These are phyloP conservation scores for Antheraea pernyi DNA, from an alignment of 1,140 invertebrate species.

Conservation along the genomic window DNA sequence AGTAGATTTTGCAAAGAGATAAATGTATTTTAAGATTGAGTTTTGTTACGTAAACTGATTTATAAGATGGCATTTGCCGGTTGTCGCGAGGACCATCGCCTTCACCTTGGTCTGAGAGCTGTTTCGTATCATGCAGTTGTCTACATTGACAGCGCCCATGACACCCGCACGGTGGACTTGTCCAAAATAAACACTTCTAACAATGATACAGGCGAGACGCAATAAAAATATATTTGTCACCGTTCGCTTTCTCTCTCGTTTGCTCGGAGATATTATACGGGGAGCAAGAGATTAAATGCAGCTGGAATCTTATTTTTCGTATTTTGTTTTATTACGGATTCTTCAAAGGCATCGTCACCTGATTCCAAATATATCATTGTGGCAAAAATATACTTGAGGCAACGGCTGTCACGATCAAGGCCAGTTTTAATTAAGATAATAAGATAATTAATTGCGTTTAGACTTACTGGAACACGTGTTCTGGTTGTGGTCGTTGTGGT, in stretches of 20 bases:
- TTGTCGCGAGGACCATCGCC: constrained; percentile 39
- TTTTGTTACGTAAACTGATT: constrained; percentile 52
- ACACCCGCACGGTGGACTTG: constrained; percentile 45
- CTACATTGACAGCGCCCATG: constrained; percentile 60
- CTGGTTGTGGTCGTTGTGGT: constrained; percentile 57
- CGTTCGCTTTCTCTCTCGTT: constrained; percentile 24
- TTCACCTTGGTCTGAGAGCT: constrained; percentile 64
- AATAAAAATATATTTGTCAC: constrained; percentile 43
- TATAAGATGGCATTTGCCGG: constrained; percentile 46
- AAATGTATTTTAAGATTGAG: background rate
- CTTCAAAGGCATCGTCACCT: constrained; percentile 20
- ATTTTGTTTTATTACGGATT: constrained; percentile 11
- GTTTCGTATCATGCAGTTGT: constrained; percentile 52
- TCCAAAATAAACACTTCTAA: constrained; percentile 66
- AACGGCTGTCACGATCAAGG: constrained; percentile 53
- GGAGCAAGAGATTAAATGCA: constrained; percentile 16
- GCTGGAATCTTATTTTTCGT: constrained; percentile 14
- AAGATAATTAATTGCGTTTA: background rate
- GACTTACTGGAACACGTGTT: constrained; percentile 46
- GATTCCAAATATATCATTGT: constrained; percentile 46
- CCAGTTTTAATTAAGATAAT: constrained; percentile 13
- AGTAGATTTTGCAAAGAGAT: background rate
- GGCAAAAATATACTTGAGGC: constrained; percentile 54
- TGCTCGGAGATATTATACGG: constrained; percentile 17
- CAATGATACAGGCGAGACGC: constrained; percentile 47